phyloP scores from a whole-genome alignment of 2,888 invertebrate species.

The Sympetrum striolatum region DNA sequence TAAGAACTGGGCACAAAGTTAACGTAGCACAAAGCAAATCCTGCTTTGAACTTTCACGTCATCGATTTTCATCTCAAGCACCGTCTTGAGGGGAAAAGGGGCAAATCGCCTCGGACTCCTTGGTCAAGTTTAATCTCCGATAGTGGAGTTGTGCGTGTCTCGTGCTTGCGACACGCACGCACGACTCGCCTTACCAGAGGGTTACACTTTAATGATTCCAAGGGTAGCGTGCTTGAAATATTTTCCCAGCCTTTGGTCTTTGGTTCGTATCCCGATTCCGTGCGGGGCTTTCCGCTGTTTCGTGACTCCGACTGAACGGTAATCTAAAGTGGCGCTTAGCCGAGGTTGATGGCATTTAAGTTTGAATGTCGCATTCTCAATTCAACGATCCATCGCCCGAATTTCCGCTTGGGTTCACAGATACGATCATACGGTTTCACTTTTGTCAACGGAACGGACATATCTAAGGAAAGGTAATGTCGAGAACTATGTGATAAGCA shows the following conservation, averaged over 20 bases:
- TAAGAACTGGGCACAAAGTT: no score
- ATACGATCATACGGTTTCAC: no score
- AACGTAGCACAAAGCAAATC: no score
- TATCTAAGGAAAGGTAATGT: no score
- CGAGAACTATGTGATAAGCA: no score
- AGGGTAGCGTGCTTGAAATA: neutral
- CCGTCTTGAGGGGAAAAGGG: neutral
- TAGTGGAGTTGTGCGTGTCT: conserved; percentile 13
- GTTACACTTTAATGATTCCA: neutral
- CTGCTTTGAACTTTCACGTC: no score
- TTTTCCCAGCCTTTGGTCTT: neutral
- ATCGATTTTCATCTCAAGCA: no score
- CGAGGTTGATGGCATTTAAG: neutral
- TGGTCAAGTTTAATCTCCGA: conserved; percentile 12
- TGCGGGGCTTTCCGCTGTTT: neutral
- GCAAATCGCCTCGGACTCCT: neutral
- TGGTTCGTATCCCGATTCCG: neutral
- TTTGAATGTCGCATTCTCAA: neutral
- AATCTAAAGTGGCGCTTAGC: neutral
- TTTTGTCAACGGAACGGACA: no score
- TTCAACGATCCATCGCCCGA: no score
- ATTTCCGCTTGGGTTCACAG: no score
- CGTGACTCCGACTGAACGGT: neutral
- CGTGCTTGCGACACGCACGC: conserved; percentile 13
- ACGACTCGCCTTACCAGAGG: neutral